Evolutionary conservation across 2,797 vertebrate genomes (phyloP).

Genomic region (Esox lucius): DNA sequence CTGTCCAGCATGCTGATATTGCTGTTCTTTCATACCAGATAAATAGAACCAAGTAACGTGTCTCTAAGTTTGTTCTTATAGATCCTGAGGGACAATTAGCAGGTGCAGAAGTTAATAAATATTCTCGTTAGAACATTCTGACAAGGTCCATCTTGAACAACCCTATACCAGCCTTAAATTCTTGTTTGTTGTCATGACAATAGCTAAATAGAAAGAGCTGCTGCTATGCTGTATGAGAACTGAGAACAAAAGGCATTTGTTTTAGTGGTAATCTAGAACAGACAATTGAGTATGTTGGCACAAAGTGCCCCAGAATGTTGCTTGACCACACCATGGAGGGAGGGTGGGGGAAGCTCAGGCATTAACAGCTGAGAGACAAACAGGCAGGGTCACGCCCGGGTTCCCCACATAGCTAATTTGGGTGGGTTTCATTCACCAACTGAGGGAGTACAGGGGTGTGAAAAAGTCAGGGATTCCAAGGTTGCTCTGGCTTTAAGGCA

Average conservation of each 20-base stretch:
- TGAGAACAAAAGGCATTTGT: neutral
- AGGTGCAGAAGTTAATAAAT: neutral
- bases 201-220: neutral
- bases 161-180: neutral
- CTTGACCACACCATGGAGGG: constrained; percentile 37
- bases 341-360: constrained; percentile 25
- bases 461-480: constrained; percentile 43
- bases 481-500: constrained; percentile 44
- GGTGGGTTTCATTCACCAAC: constrained; percentile 60
- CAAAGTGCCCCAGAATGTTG: constrained; percentile 17
- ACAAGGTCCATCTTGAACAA: neutral
- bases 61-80: neutral
- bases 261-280: neutral
- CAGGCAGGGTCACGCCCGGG: constrained; percentile 37
- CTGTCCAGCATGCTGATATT: constrained; percentile 12
- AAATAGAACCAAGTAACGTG: neutral
- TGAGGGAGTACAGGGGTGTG: constrained; percentile 27
- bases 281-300: constrained; percentile 24
- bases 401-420: constrained; percentile 67
- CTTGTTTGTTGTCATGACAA: neutral
- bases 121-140: neutral
- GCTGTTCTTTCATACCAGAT: neutral
- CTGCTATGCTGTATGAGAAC: neutral
- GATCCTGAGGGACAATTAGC: neutral
- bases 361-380: constrained; percentile 59